Evolutionary conservation across 2,113 vertebrate genomes (phyloP).

Genomic region (Ailuropoda melanoleuca): DNA sequence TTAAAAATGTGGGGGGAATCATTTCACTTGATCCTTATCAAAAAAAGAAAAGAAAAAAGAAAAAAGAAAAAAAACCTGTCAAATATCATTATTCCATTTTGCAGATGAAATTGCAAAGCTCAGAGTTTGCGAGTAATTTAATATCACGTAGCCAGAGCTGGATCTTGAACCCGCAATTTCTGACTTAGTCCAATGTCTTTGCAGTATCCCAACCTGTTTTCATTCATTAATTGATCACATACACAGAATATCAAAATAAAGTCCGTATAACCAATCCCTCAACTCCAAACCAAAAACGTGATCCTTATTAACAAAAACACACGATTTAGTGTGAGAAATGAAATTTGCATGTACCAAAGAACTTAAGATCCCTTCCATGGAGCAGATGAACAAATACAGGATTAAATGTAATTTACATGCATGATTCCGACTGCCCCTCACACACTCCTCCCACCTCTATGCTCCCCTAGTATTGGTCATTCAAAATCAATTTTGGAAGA

Average conservation of each 20-base stretch:
- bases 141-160: neutral
- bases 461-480: neutral
- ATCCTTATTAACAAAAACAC: neutral
- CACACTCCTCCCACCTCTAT: neutral
- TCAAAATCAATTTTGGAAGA: neutral
- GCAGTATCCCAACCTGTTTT: neutral
- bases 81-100: neutral
- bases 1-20: neutral
- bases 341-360: neutral
- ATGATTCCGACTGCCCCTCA: neutral
- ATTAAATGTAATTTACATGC: neutral
- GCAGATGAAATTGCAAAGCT: neutral
- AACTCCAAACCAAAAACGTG: neutral
- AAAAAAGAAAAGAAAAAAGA: neutral
- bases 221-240: neutral
- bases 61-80: neutral
- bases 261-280: neutral
- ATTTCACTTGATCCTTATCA: neutral
- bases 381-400: neutral
- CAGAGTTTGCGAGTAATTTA: neutral
- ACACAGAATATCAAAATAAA: neutral
- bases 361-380: neutral
- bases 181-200: neutral
- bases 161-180: neutral
- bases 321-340: neutral